Percentiles rank a stretch among this genome's conserved stretches.
Conservation (phyloP, 2,888 invertebrate species). For the Anthrax anthrax region DNA sequence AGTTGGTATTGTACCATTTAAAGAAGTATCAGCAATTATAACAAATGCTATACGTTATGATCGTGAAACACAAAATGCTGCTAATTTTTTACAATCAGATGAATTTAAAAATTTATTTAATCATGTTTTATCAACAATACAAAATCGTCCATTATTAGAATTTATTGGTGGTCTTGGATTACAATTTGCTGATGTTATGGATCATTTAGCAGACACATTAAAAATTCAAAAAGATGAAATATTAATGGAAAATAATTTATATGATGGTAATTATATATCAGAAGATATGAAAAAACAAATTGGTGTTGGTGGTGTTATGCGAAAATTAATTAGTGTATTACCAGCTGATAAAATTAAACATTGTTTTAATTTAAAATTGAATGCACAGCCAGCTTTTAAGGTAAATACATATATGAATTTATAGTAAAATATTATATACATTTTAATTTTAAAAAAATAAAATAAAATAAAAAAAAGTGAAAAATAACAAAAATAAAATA, state of each 20-base stretch:
- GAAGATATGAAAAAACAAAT: not conserved
- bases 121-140: not conserved
- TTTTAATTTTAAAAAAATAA: too few species aligned
- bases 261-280: not conserved
- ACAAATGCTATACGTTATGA: not conserved
- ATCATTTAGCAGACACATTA: not conserved
- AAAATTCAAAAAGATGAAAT: not conserved
- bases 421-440: too few species aligned
- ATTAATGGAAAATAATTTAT: not conserved
- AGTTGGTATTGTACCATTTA: not conserved
- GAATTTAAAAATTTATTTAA: not conserved
- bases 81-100: not conserved
- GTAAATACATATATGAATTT: not conserved
- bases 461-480: too few species aligned
- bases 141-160: not conserved
- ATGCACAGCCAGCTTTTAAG: not conserved
- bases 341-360: not conserved
- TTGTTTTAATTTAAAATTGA: not conserved
- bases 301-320: not conserved
- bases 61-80: not conserved
- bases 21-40: not conserved
- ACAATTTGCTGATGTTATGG: not conserved
- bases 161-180: not conserved
- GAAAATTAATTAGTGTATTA: not conserved
- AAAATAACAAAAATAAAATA: too few species aligned